These are phyloP conservation scores for Agrilus planipennis DNA, from an alignment of 1,140 invertebrate genomes.

Conservation along the genomic window DNA sequence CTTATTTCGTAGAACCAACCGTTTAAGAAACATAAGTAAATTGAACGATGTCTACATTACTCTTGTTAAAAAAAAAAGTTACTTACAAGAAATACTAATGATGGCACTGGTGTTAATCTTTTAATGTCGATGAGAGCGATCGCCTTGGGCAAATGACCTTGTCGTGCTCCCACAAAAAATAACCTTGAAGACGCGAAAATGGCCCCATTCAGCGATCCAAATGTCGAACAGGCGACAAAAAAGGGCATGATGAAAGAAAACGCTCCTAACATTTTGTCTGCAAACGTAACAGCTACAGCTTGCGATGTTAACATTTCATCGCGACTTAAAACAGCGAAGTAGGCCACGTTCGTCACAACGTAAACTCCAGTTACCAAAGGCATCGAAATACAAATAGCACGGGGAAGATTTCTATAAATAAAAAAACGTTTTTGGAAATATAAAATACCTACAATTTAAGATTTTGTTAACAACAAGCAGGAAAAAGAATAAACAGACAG, in stretches of 20 bases:
- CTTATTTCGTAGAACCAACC: too few relatives aligned
- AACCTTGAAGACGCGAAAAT: slow-evolving; percentile 79
- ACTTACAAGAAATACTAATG: slow-evolving; percentile 81
- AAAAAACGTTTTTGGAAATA: too few relatives aligned
- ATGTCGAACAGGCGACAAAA: slow-evolving; percentile 78
- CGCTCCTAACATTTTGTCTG: slow-evolving; percentile 62
- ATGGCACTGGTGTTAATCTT: slow-evolving; percentile 79
- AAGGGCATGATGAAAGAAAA: slow-evolving; percentile 80
- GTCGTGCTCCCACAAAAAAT: slow-evolving; percentile 85
- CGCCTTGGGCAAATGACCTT: slow-evolving; percentile 78
- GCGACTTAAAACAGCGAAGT: slow-evolving; percentile 74
- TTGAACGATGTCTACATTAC: too few relatives aligned
- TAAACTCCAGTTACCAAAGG: slow-evolving; percentile 83
- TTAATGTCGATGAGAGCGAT: slow-evolving; percentile 79
- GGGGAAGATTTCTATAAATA: slow-evolving; percentile 69
- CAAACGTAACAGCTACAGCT: slow-evolving; percentile 88
- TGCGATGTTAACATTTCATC: slow-evolving; percentile 68
- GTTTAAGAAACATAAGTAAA: too few relatives aligned
- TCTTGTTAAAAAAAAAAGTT: too few relatives aligned
- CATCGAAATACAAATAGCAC: slow-evolving; percentile 84
- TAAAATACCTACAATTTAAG: too few relatives aligned
- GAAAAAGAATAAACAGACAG: too few relatives aligned
- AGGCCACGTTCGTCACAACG: slow-evolving; percentile 80
- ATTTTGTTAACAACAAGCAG: too few relatives aligned
- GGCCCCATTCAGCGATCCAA: slow-evolving; percentile 77